Conservation (phyloP, 2,888 invertebrate genomes). For the Artemia sp. region DNA sequence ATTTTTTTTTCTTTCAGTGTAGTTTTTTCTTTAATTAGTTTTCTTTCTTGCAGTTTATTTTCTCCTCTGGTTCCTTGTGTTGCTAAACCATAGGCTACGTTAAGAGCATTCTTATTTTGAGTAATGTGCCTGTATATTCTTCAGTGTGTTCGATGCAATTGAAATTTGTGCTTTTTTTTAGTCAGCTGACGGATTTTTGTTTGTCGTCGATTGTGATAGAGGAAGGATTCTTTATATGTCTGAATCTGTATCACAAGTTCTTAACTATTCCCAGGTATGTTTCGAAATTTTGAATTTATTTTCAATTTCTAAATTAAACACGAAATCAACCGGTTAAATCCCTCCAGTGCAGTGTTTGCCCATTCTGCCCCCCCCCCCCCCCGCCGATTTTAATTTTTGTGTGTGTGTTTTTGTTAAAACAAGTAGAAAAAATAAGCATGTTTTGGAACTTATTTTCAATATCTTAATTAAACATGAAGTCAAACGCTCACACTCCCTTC, state of each 20-base stretch:
- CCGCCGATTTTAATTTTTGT: no score
- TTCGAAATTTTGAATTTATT: not conserved
- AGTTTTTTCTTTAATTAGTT: slow-evolving; percentile 5
- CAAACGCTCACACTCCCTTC: no score
- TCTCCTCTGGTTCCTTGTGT: not conserved
- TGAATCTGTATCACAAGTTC: slow-evolving; percentile 60
- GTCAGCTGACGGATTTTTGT: slow-evolving; percentile 74
- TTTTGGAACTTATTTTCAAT: no score
- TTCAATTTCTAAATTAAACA: no score
- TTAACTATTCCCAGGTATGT: slow-evolving; percentile 62
- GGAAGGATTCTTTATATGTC: slow-evolving; percentile 78
- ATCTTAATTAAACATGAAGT: no score
- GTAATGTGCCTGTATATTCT: not conserved
- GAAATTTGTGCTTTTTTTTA: slow-evolving; percentile 32
- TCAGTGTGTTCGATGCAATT: not conserved
- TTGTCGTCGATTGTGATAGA: slow-evolving; percentile 81
- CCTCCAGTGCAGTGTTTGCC: no score
- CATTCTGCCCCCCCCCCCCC: no score
- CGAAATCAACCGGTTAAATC: no score
- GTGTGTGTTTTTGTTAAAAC: no score
- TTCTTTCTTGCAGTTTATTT: not conserved
- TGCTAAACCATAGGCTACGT: not conserved
- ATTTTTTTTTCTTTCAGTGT: not conserved
- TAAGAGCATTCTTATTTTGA: not conserved
- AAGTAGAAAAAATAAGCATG: no score